Evolutionary conservation across 2,797 vertebrate genomes (phyloP), one percentile per base, ranked within the genome.

Genomic region (Clarias pachynema): DNA sequence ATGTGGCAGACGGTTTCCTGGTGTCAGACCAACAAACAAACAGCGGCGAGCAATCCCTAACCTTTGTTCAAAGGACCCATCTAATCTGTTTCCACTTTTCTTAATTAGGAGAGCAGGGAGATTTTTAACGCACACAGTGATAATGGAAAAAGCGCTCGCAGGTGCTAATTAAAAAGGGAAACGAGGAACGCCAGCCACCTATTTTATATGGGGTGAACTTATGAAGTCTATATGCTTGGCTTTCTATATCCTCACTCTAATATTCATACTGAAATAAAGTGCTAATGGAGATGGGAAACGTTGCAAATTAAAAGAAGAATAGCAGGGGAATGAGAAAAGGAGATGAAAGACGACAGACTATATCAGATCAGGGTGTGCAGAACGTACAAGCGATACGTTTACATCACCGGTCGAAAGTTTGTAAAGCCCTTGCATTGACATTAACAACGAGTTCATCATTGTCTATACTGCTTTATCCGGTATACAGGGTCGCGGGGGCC

Each of bases 41-140:
- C 92, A 90, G 81, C 86, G 82, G 89, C 74, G 89, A 89, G 92
- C 93, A 92, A 94, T 92, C 92, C 91, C 92, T 95, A 95, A 95
- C 95, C 95, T 95, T 95, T 95, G 94, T 95, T 95, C 94, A 95
- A 95, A 95, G 95, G 92, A 92, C 91, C 92, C 90, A 93, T 95
- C 94, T 95, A 94, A 95, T 96, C 94, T 95, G 94, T 95, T 95
- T 94, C 93, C 94, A 96, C 95, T 96, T 96, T 94, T 93, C 94
- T 93, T 96, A 95, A 96, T 96, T 94, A 95, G 95, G 94, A 95
- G 94, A 94, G 89, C 92, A 89, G 91, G 92, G 91, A 90, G 92
- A 94, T 94, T 94, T 95, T 94, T 94, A 93, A 95, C 93, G 93
- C 92, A 92, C 87, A 65, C 90, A 84, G 94, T 94, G 94, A 94